Conservation (phyloP, 2,113 vertebrate genomes). For the Aix galericulata region DNA sequence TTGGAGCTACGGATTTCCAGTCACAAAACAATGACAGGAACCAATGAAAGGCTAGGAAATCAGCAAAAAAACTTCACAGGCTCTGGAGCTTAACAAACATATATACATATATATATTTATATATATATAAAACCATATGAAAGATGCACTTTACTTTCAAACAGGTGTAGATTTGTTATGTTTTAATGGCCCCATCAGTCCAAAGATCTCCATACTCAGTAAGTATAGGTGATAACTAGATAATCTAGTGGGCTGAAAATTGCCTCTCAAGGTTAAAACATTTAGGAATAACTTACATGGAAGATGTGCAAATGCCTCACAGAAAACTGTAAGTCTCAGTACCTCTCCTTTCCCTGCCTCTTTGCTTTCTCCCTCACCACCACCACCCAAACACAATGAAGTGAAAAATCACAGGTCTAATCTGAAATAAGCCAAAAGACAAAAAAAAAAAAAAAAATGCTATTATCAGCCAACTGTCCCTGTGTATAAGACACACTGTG, state of each 20-base stretch:
- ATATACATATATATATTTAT: neutral
- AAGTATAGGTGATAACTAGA: neutral
- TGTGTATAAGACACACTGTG: neutral
- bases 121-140: neutral
- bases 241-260: neutral
- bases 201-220: neutral
- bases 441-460: neutral
- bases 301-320: neutral
- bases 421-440: neutral
- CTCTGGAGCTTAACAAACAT: neutral
- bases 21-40: constrained; percentile 1
- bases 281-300: neutral
- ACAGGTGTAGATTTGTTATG: neutral
- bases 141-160: neutral
- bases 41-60: neutral
- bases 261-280: neutral
- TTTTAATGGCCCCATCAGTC: neutral
- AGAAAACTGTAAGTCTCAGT: neutral
- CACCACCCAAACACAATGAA: neutral
- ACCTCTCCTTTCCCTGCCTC: neutral
- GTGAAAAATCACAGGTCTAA: neutral
- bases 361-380: neutral
- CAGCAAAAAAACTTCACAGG: neutral
- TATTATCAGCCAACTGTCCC: neutral
- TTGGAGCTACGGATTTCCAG: neutral